phyloP scores from a whole-genome alignment of 1,140 invertebrate species.

The Hylaeus volcanicus region DNA sequence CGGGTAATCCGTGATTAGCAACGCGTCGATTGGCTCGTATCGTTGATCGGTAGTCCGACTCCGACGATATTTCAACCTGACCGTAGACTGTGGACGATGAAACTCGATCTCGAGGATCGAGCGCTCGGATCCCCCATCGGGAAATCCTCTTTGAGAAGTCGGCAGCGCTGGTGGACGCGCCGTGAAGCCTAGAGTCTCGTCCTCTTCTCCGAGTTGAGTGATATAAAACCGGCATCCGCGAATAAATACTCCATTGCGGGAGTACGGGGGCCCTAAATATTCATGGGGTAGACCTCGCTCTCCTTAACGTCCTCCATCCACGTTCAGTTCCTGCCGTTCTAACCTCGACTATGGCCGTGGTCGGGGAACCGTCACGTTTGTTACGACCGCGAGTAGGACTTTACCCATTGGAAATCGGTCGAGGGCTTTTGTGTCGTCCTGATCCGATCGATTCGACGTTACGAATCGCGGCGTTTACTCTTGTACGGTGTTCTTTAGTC shows the following conservation, averaged over 20 bases:
- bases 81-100: conserved; percentile 35
- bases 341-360: conserved; percentile 36
- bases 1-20: conserved; percentile 42
- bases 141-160: conserved; percentile 60
- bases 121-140: conserved; percentile 57
- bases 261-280: conserved; percentile 63
- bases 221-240: conserved; percentile 67
- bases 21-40: conserved; percentile 43
- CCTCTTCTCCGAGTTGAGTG: conserved; percentile 54
- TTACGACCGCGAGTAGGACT: conserved; percentile 33
- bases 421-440: conserved; percentile 32
- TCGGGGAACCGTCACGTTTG: conserved; percentile 42
- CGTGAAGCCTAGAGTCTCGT: conserved; percentile 25
- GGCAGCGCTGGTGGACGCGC: conserved; percentile 43
- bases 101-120: conserved; percentile 50
- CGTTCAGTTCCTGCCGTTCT: conserved; percentile 30
- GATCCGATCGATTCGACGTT: conserved; percentile 51
- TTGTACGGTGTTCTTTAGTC: neutral
- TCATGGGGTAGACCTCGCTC: conserved; percentile 55
- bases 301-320: conserved; percentile 39
- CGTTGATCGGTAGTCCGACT: conserved; percentile 36
- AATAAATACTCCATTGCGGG: conserved; percentile 70
- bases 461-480: conserved; percentile 38
- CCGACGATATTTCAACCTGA: conserved; percentile 52
- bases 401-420: conserved; percentile 45